phyloP scores from a whole-genome alignment of 2,888 invertebrate species.

The Myopa tessellatipennis region DNA sequence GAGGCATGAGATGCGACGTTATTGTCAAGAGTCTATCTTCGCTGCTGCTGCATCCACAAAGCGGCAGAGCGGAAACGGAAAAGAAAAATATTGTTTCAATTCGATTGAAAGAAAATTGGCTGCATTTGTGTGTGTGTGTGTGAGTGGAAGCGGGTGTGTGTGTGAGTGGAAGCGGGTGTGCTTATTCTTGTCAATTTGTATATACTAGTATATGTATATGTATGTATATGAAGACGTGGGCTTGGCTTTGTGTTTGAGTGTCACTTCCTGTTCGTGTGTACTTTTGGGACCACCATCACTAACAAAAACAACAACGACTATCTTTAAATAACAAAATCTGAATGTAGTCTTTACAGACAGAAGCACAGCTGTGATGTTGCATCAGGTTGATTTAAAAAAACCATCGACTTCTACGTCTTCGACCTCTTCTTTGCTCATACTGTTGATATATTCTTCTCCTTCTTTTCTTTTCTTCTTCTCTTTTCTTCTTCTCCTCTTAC shows the following conservation, averaged over 20 bases:
- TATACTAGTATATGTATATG: not conserved
- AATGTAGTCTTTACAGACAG: conserved; percentile 11
- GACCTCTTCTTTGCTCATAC: not conserved
- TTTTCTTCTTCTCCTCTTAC: not conserved
- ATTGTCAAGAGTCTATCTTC: not conserved
- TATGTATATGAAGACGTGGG: not conserved
- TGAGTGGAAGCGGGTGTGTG: too few relatives aligned
- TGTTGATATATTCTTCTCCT: not conserved
- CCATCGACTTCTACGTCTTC: not conserved
- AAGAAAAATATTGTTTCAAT: conserved; percentile 63
- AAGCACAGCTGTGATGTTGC: not conserved
- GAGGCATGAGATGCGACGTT: not conserved
- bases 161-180: not conserved
- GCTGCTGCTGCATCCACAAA: not conserved
- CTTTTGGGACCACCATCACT: not conserved
- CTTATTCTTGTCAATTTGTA: not conserved
- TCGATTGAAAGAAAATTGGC: conserved; percentile 55
- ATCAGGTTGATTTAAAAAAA: too few relatives aligned
- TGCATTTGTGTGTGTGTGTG: conserved; percentile 12
- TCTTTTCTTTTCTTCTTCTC: conserved; percentile 1
- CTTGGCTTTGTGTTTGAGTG: not conserved
- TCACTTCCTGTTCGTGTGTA: not conserved
- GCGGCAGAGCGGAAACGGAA: conserved; percentile 55
- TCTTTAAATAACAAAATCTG: not conserved
- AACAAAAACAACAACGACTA: not conserved